Evolutionary conservation across 2,797 vertebrate genomes (phyloP).

Genomic region (Peromyscus aztecus): DNA sequence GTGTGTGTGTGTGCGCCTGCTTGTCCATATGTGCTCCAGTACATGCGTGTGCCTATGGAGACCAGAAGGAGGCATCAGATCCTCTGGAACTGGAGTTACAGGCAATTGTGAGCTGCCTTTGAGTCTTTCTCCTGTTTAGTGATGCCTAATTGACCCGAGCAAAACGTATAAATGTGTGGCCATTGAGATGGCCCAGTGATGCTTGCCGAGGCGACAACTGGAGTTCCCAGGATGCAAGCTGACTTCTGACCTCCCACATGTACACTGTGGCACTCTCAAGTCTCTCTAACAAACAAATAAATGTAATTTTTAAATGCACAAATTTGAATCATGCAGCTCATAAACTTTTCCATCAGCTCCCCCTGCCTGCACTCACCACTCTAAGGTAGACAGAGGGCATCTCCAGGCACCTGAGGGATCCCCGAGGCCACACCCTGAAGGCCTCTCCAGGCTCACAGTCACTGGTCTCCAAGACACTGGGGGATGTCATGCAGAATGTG

Average conservation of each 20-base stretch:
- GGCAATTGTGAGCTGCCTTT: neutral
- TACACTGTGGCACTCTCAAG: accelerated
- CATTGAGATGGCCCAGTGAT: neutral
- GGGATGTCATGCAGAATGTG: neutral
- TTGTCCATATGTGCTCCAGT: neutral
- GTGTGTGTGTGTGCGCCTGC: neutral
- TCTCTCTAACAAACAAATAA: too few species aligned
- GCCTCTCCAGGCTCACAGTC: too few species aligned
- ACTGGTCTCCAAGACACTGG: neutral
- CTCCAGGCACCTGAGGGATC: neutral
- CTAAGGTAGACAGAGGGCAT: neutral
- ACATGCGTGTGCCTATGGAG: neutral
- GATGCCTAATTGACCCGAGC: neutral
- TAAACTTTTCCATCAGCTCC: neutral
- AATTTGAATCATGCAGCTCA: neutral
- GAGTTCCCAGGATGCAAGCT: neutral
- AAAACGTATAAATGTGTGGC: neutral
- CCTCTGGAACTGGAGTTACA: neutral
- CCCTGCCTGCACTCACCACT: neutral
- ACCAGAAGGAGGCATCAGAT: neutral
- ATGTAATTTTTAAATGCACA: neutral
- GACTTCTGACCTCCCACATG: neutral
- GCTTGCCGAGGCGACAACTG: neutral
- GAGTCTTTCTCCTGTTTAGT: neutral
- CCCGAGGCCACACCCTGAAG: too few species aligned